A percentile compares a stretch with the other conserved stretches of the same genome.
Conservation (phyloP, 92 coral and sea anemone species). For the Epizoanthus scotinus region DNA sequence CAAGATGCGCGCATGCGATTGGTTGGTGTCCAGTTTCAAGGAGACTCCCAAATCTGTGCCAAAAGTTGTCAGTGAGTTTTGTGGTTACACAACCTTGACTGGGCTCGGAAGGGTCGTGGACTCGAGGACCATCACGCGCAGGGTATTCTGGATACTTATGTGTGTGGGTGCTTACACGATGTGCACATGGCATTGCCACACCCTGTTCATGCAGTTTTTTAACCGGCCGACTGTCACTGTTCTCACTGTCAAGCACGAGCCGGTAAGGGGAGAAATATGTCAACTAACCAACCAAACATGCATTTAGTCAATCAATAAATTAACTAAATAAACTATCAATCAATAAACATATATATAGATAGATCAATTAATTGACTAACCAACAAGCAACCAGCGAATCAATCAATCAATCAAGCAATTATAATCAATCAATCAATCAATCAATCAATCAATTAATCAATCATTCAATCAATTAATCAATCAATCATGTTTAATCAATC, state of each 20-base stretch:
- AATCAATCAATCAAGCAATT: too few relatives aligned
- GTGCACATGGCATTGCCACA: constrained; percentile 45
- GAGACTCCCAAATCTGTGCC: constrained; percentile 23
- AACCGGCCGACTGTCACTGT: constrained; percentile 48
- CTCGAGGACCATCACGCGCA: constrained; percentile 42
- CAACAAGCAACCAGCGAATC: too few relatives aligned
- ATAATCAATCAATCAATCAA: too few relatives aligned
- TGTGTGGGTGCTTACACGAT: constrained; percentile 52
- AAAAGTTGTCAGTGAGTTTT: constrained; percentile 27
- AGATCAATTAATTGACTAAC: too few relatives aligned
- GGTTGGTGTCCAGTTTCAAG: constrained; percentile 15
- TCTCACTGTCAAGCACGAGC: constrained; percentile 44
- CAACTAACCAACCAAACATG: not conserved
- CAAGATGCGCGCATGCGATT: not conserved
- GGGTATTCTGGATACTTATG: constrained; percentile 49
- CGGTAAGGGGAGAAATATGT: constrained; percentile 11
- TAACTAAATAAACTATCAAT: too few relatives aligned
- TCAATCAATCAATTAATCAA: too few relatives aligned
- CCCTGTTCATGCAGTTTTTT: constrained; percentile 34
- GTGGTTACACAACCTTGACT: constrained; percentile 41
- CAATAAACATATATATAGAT: too few relatives aligned
- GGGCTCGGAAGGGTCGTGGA: constrained; percentile 41
- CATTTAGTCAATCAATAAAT: too few relatives aligned
- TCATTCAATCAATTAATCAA: too few relatives aligned
- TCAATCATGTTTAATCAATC: too few relatives aligned